A percentile compares a stretch with the other conserved stretches of the same genome.
Conservation (phyloP, 1,140 invertebrate genomes). For the Temnothorax nylanderi region DNA sequence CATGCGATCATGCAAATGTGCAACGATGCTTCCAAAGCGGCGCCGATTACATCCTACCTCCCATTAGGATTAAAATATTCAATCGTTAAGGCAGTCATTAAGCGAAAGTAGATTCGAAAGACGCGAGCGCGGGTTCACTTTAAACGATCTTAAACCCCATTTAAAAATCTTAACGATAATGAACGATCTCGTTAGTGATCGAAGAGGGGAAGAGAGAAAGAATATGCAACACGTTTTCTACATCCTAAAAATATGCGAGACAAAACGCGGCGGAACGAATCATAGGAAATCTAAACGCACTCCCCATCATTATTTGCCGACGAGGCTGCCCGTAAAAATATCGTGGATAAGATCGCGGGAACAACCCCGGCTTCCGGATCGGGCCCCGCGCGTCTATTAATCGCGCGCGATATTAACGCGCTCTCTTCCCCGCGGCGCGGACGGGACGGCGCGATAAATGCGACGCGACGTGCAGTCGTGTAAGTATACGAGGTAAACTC, state of each 20-base stretch:
- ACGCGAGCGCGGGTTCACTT: not conserved
- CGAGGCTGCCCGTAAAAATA: not conserved
- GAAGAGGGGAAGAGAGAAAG: not conserved
- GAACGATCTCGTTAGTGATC: not conserved
- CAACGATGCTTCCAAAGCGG: not conserved
- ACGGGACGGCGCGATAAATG: slow-evolving; percentile 57
- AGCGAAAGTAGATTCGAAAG: slow-evolving; percentile 6
- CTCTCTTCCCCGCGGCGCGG: not conserved
- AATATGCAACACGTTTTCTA: not conserved
- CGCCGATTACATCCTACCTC: not conserved
- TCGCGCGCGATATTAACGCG: slow-evolving; percentile 49
- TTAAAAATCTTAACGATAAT: not conserved
- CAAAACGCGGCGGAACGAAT: not conserved
- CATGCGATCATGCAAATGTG: not conserved
- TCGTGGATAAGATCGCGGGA: not conserved
- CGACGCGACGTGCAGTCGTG: not conserved
- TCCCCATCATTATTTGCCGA: not conserved
- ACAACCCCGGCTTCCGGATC: not conserved
- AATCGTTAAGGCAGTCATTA: not conserved
- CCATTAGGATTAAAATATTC: slow-evolving; percentile 6
- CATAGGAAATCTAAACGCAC: not conserved
- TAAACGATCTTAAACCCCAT: not conserved
- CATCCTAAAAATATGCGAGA: not conserved
- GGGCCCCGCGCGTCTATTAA: slow-evolving; percentile 42
- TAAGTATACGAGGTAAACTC: not conserved